These are phyloP conservation scores for Gymnoscelis rufifasciata DNA, from an alignment of 2,888 invertebrate genomes.

Conservation along the genomic window DNA sequence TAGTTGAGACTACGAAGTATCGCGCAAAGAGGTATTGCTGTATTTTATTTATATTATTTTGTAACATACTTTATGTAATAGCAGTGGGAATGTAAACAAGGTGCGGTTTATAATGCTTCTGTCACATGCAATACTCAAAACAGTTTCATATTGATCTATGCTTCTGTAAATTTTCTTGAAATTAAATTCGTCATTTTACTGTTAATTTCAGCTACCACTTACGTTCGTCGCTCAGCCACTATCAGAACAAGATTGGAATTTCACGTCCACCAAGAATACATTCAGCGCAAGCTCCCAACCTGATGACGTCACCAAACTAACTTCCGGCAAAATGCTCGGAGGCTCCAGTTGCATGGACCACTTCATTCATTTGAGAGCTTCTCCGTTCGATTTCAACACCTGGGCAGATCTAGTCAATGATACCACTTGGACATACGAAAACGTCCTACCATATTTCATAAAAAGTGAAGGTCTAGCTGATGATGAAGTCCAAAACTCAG, in stretches of 20 bases:
- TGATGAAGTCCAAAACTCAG: conserved; percentile 28
- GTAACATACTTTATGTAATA: too few relatives aligned
- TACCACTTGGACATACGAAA: conserved; percentile 36
- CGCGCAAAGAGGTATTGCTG: too few relatives aligned
- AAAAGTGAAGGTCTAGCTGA: conserved; percentile 41
- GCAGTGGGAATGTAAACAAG: too few relatives aligned
- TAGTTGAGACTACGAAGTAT: too few relatives aligned
- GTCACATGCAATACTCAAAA: too few relatives aligned
- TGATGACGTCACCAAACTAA: not conserved
- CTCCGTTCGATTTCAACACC: not conserved
- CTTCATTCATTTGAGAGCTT: not conserved
- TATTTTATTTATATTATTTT: too few relatives aligned
- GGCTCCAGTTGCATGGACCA: conserved; percentile 41
- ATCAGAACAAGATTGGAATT: not conserved
- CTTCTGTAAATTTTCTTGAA: not conserved
- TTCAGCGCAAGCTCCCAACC: conserved; percentile 25
- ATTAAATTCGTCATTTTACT: too few relatives aligned
- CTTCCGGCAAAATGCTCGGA: conserved; percentile 36
- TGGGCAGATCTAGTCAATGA: not conserved
- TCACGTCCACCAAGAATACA: conserved; percentile 28
- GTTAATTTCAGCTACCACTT: not conserved
- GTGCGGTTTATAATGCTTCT: too few relatives aligned
- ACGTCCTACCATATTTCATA: conserved; percentile 39
- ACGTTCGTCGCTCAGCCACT: not conserved
- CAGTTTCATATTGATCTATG: too few relatives aligned